Conservation (phyloP, 2,888 invertebrate species). For the Galerucella nymphaeae region DNA sequence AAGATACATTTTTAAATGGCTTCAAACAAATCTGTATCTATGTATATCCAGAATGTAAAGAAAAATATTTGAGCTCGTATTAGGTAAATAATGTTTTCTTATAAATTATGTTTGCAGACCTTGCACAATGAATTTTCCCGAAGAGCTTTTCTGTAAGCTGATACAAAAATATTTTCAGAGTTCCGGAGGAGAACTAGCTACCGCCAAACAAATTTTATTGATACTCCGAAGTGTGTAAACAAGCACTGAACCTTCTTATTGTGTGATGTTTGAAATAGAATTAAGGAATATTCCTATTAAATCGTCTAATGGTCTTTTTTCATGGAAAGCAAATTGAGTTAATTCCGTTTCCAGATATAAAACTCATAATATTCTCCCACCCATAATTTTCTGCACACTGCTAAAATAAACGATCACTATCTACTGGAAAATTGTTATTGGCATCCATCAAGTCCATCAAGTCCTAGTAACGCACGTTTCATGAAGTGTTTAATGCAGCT, state of each 20-base stretch:
- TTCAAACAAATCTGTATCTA: no score
- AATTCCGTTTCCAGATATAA: no score
- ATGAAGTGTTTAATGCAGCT: no score
- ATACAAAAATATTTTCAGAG: slow-evolving; percentile 1
- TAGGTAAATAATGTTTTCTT: neutral
- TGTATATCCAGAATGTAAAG: neutral
- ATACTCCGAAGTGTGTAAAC: neutral
- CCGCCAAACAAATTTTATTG: neutral
- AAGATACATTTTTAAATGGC: no score
- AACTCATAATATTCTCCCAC: no score
- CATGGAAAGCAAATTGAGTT: no score
- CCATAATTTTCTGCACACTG: no score
- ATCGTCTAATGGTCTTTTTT: neutral
- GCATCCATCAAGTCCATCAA: no score
- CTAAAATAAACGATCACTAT: no score
- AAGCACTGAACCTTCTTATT: neutral
- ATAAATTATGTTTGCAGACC: neutral
- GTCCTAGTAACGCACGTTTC: no score
- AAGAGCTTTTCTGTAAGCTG: neutral
- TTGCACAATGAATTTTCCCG: neutral
- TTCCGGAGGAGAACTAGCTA: neutral
- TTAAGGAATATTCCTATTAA: neutral
- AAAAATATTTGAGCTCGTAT: neutral
- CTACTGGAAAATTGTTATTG: no score
- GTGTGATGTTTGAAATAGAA: neutral